These are phyloP conservation scores for Ochropacha duplaris DNA, from an alignment of 2,888 invertebrate genomes.

Conservation along the genomic window DNA sequence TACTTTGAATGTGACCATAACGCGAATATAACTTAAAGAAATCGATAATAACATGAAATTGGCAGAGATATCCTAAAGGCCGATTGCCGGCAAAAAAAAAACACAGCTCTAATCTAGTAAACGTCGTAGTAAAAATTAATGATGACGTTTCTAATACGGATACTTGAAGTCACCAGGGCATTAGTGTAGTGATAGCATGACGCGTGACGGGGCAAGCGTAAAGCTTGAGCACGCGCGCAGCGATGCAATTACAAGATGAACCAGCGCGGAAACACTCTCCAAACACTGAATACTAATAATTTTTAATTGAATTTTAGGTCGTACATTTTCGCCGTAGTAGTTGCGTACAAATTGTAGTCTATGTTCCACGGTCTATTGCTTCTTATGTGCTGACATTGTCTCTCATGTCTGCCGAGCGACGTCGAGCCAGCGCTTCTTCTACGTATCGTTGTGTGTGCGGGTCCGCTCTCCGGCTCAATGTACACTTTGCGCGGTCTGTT, in stretches of 20 bases:
- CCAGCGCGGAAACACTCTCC: conserved; percentile 7
- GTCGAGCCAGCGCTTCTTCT: background rate
- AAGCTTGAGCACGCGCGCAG: conserved; percentile 1
- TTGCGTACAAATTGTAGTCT: background rate
- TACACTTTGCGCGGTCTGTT: too few relatives aligned
- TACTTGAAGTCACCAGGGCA: background rate
- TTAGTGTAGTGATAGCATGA: background rate
- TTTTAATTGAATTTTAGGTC: background rate
- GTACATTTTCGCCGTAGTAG: background rate
- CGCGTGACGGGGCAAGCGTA: background rate
- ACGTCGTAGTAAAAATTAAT: too few relatives aligned
- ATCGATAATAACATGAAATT: too few relatives aligned
- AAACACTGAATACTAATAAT: background rate
- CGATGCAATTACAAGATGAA: conserved; percentile 5
- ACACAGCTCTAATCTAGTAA: too few relatives aligned
- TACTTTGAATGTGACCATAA: too few relatives aligned
- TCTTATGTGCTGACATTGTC: background rate
- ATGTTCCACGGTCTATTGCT: background rate
- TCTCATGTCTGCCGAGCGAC: too few relatives aligned
- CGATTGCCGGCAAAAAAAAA: too few relatives aligned
- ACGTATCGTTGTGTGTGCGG: background rate
- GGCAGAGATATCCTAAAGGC: too few relatives aligned
- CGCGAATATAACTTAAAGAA: too few relatives aligned
- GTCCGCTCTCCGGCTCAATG: too few relatives aligned
- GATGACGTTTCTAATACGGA: background rate